Conservation (phyloP, 64 coral and sea anemone species). For the Pocillopora verrucosa region DNA sequence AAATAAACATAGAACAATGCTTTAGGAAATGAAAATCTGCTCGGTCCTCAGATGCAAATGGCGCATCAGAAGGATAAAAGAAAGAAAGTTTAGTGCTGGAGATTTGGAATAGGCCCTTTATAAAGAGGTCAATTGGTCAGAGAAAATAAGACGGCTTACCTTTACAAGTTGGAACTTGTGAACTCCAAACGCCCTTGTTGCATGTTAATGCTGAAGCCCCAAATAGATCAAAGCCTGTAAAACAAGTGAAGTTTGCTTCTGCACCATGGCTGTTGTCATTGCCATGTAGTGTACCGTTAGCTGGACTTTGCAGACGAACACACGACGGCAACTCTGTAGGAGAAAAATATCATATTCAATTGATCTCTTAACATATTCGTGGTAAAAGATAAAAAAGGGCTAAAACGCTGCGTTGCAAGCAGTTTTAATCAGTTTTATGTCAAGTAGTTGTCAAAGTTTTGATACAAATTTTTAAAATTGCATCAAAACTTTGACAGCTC, state of each 20-base stretch:
- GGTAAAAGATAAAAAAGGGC: too few relatives aligned
- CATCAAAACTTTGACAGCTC: too few relatives aligned
- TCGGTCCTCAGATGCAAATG: too few relatives aligned
- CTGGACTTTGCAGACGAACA: background rate
- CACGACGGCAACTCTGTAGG: background rate
- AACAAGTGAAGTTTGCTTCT: slow-evolving; percentile 8
- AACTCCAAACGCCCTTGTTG: background rate
- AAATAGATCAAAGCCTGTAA: slow-evolving; percentile 20
- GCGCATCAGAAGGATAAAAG: too few relatives aligned
- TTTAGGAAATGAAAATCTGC: background rate
- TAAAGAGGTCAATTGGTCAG: background rate
- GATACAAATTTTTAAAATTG: too few relatives aligned
- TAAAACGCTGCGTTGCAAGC: too few relatives aligned
- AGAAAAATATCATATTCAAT: background rate
- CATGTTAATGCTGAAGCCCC: background rate
- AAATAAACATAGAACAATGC: background rate
- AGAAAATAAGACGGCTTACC: background rate
- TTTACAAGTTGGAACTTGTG: background rate
- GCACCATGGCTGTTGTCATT: background rate
- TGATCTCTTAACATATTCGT: too few relatives aligned
- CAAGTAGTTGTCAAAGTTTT: too few relatives aligned
- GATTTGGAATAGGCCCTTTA: background rate
- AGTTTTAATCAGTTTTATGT: too few relatives aligned
- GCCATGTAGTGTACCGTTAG: background rate
- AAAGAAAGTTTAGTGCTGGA: background rate